Percentiles rank a stretch among this genome's conserved stretches.
These are phyloP conservation scores for Neosilurus hyrtlii DNA, from an alignment of 2,797 vertebrate species.

Conservation along the genomic window DNA sequence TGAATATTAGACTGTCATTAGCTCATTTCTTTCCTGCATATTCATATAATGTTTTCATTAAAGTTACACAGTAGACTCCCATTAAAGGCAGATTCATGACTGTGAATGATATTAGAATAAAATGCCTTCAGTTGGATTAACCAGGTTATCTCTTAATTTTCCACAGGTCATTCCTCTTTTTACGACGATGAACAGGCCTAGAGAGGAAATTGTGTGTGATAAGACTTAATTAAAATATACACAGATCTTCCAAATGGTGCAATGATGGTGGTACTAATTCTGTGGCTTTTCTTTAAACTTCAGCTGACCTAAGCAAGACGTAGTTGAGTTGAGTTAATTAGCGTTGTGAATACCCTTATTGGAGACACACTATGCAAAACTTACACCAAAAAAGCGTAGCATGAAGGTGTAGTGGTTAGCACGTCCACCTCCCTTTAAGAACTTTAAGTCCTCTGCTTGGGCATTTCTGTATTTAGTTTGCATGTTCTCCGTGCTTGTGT, in stretches of 20 bases:
- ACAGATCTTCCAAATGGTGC: constrained; percentile 65
- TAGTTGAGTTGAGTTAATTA: constrained; percentile 75
- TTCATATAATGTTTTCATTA: constrained; percentile 32
- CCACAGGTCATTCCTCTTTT: constrained; percentile 58
- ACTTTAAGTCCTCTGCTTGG: too few relatives aligned
- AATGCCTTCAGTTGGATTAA: constrained; percentile 44
- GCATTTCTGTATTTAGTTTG: too few relatives aligned
- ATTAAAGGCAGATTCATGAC: constrained; percentile 17
- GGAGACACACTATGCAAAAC: constrained; percentile 30
- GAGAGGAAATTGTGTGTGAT: constrained; percentile 70
- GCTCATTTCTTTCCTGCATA: constrained; percentile 24
- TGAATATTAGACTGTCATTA: constrained; percentile 9
- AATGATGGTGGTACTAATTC: constrained; percentile 63
- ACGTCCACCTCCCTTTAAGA: too few relatives aligned
- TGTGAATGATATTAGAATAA: constrained; percentile 35
- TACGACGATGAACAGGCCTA: constrained; percentile 64
- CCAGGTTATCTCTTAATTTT: constrained; percentile 52
- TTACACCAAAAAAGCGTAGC: background rate
- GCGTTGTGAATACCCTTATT: constrained; percentile 54
- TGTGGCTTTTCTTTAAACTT: constrained; percentile 69
- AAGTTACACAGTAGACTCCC: constrained; percentile 8
- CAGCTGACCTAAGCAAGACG: constrained; percentile 73
- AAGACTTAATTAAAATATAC: constrained; percentile 77
- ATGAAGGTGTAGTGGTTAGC: too few relatives aligned
- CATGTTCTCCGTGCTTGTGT: too few relatives aligned